Base-by-base conservation (phyloP, 2,888 invertebrate species). In the Lasioglossum villosulum region DNA sequence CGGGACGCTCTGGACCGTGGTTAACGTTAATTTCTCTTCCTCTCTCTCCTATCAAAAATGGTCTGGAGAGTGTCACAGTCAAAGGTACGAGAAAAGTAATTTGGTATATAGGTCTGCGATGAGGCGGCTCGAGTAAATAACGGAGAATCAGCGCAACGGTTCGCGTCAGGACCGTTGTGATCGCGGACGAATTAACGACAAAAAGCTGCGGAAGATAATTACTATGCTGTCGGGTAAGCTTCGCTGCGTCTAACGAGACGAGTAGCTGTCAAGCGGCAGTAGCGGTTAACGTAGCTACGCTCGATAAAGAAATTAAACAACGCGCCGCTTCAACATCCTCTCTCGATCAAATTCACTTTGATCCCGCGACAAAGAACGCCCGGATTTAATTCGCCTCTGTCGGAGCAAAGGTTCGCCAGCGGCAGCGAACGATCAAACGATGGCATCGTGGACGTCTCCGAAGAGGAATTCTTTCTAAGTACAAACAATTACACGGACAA, bases 151-250 rank as follows among this genome's bases (percentile, higher is more conserved):
- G 19, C 10, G 52, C 48, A 82, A 70, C n/a, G 82, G 42, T 42
- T 75, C 63, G 71, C 14, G 48, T 37, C 10, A 27, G 19, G 23
- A 78, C 82, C 80, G 80, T 87, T 82, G 78, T n/a, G 34, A 75
- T 81, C 48, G 37, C 68, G 48, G 66, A 48, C 63, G 73, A 83
- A 78, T 42, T 71, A 66, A 80, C 52, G 71, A 87, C 74, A 45
- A 80, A 85, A 83, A 83, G 63, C 74, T 66, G 66, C 39, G 14
- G n/a, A 66, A 72, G 75, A 77, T 81, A 83, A 88, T 87, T 85
- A 85, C 85, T 85, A 87, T 37, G 52, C 71, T 16, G 56, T 56
- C 39, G 63, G 68, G 66, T 81, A 86, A 77, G 75, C 78, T 83
- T 79, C 80, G 12, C 27, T 45, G 63, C 42, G 56, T 66, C 56